Evolutionary conservation across 2,888 invertebrate genomes (phyloP), one percentile per base, ranked within the genome.

Genomic region (Leucozona laternaria): DNA sequence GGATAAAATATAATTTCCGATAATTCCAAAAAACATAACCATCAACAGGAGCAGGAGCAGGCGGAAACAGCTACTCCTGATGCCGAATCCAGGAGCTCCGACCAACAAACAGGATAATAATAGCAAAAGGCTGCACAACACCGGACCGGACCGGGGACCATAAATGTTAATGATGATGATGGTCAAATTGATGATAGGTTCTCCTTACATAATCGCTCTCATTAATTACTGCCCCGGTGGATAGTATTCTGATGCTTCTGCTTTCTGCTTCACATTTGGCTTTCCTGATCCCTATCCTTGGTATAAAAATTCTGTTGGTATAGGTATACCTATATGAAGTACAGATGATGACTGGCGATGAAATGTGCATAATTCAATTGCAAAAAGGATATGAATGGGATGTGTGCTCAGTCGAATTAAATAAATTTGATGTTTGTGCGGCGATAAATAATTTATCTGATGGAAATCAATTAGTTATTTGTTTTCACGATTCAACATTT

Each of bases 391-490:
- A 50, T 48, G 64, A 58, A 79, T 53, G 68, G 45, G 37, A 68
- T 68, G 68, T 68, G 62, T 75, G 79, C 58, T 55, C 64, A 68
- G 60, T 66, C 53, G 73, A 71, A 79, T 73, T 70, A 58, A 78
- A 81, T 81, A 78, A 64, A 81, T 86, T 75, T 81, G 81, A 81
- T 81, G 75, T 80, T 77, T 73, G 71, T 62, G 57, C 25, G 62
- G 57, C 57, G 78, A 81, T 81, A 81, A 81, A 86, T 86, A 86
- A 86, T 86, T 81, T 77, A 81, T 81, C 81, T 53, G 75, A 81
- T 86, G 75, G 82, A 81, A 81, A 86, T 82, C 86, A 86, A 86
- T 86, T 86, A 86, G 85, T 81, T 86, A 81, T 81, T 86, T 78
- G 85, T 81, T 81, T 85, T 73, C 34, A 43, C 13, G 10, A 71